Conservation (phyloP, 2,113 vertebrate species). For the Piaya cayana region DNA sequence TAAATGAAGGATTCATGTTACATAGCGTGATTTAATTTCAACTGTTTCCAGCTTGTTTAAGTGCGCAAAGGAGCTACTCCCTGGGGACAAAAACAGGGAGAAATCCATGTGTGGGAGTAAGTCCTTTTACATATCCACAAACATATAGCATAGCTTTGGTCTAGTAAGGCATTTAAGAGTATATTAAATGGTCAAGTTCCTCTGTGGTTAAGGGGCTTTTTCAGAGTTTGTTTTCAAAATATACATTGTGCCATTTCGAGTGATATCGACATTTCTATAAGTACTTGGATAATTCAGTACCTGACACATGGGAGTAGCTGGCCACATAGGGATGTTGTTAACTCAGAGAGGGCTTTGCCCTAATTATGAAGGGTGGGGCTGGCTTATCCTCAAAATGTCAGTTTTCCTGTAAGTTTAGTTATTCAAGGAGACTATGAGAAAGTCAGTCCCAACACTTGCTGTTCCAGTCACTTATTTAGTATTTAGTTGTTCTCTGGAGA, state of each 20-base stretch:
- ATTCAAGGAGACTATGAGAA: background rate
- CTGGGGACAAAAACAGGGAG: background rate
- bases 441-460: background rate
- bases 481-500: background rate
- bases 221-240: background rate
- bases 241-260: background rate
- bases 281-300: background rate
- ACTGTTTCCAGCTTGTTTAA: slow-evolving; percentile 33
- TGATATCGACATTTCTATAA: background rate
- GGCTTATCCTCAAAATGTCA: background rate
- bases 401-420: background rate
- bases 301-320: background rate
- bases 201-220: background rate
- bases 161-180: background rate
- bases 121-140: background rate
- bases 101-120: background rate
- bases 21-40: slow-evolving; percentile 39
- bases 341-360: background rate
- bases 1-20: background rate
- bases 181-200: background rate
- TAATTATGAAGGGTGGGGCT: background rate
- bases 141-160: background rate
- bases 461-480: background rate
- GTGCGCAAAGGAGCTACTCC: slow-evolving; percentile 28
- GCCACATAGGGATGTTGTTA: background rate